Evolutionary conservation across 92 coral and sea anemone genomes (phyloP).

Genomic region (Zoanthus sociatus): DNA sequence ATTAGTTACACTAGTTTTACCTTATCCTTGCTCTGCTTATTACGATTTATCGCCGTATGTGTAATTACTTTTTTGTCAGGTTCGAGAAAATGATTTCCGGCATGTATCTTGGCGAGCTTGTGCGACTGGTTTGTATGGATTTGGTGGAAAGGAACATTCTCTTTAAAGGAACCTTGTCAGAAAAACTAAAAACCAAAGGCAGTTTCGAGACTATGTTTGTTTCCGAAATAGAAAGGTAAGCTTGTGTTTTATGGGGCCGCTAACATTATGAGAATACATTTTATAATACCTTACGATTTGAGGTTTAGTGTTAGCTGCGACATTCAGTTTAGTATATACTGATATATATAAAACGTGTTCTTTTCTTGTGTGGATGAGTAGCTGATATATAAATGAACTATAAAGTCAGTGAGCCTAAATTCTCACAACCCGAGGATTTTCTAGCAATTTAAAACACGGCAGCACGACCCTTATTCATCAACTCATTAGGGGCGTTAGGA

Average conservation of each 20-base stretch:
- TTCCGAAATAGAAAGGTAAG: conserved; percentile 95
- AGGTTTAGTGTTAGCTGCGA: no score
- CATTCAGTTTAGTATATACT: no score
- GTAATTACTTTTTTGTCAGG: conserved; percentile 45
- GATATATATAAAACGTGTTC: no score
- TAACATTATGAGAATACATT: not conserved
- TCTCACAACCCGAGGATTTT: no score
- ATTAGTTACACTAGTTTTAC: not conserved
- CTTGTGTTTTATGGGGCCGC: not conserved
- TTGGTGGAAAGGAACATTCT: conserved; percentile 74
- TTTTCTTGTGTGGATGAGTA: no score
- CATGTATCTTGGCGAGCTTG: conserved; percentile 97
- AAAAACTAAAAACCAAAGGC: conserved; percentile 76
- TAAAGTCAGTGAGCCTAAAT: no score
- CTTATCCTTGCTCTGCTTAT: not conserved
- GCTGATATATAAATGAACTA: no score
- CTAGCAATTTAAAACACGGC: no score
- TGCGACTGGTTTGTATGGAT: conserved; percentile 82
- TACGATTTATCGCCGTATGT: not conserved
- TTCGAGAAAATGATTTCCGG: conserved; percentile 99
- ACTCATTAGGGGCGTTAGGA: no score
- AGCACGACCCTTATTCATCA: no score
- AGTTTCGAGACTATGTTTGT: conserved; percentile 89
- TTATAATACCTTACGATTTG: not conserved
- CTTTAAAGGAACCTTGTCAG: conserved; percentile 72